Base-by-base conservation (phyloP, 2,888 invertebrate genomes). In the Neocrepidodera transversa region DNA sequence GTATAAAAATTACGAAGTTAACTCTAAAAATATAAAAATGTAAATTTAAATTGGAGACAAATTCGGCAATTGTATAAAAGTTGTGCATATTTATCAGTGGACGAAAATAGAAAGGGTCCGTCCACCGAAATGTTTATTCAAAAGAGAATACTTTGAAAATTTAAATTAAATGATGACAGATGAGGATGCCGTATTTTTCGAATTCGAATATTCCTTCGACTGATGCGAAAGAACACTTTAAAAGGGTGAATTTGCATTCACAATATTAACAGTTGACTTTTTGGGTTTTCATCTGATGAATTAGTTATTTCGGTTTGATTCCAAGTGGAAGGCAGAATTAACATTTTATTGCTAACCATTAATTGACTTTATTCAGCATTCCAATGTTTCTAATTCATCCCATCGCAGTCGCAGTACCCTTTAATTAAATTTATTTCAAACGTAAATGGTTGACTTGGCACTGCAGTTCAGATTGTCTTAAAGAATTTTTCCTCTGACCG, bases 1-100 rank as follows among this genome's bases (percentile, higher is more conserved):
- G n/a, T n/a, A n/a, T n/a, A n/a, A n/a, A n/a, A n/a, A n/a, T n/a
- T n/a, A n/a, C n/a, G n/a, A n/a, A n/a, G n/a, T n/a, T n/a, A n/a
- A 23, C 6, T 23, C 6, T 23, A 23, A 23, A 23, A 23, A 23
- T 23, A 23, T 23, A 23, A 76, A 76, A 76, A 77, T 77, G 77
- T 70, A 75, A 76, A 78, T 78, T 76, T 68, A 70, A 72, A 75
- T 75, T 75, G 74, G 73, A 74, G 75, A 75, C 73, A 77, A 76
- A 78, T 76, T 77, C 70, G 71, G 65, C 74, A 76, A 76, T 76
- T 73, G 76, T 66, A 67, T 71, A 72, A 74, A 45, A 26, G 72
- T 74, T 74, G 71, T 73, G 76, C 75, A 77, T 77, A 77, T 77
- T 76, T 77, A 77, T 77, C 74, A 74, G 70, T 66, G 67, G 66